A percentile compares a stretch with the other conserved stretches of the same genome.
phyloP scores from a whole-genome alignment of 2,113 vertebrate species.

The Siniperca chuatsi region DNA sequence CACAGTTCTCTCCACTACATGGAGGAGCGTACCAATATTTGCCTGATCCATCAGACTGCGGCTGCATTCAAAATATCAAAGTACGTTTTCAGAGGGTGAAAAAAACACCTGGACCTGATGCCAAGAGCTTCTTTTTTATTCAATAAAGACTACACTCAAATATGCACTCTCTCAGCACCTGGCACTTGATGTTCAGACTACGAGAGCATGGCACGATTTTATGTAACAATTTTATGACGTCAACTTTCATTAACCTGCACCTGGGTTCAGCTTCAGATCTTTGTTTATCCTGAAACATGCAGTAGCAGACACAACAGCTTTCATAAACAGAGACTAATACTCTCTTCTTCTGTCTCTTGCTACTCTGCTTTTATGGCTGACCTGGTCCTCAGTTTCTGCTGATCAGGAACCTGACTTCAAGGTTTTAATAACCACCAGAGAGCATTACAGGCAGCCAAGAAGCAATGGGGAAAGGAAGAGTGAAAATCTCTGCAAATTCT shows the following conservation, averaged over 20 bases:
- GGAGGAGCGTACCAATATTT: slow-evolving; percentile 84
- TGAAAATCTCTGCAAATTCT: slow-evolving; percentile 67
- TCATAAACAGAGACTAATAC: slow-evolving; percentile 28
- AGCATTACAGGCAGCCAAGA: slow-evolving; percentile 57
- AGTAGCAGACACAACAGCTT: slow-evolving; percentile 35
- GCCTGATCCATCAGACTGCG: slow-evolving; percentile 69
- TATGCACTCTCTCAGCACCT: slow-evolving; percentile 53
- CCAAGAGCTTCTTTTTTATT: slow-evolving; percentile 48
- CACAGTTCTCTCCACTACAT: slow-evolving; percentile 47
- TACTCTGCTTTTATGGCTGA: slow-evolving; percentile 51
- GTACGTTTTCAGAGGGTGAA: slow-evolving; percentile 59
- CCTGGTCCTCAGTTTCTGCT: slow-evolving; percentile 59
- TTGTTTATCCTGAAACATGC: slow-evolving; percentile 26
- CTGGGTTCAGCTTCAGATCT: slow-evolving; percentile 1
- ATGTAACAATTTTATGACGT: slow-evolving; percentile 11
- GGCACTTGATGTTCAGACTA: slow-evolving; percentile 29
- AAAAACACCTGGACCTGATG: slow-evolving; percentile 61
- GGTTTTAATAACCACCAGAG: slow-evolving; percentile 62
- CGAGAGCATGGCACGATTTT: not conserved
- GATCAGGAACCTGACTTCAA: slow-evolving; percentile 71
- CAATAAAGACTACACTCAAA: slow-evolving; percentile 46
- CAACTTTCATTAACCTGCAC: slow-evolving; percentile 20
- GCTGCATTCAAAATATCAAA: slow-evolving; percentile 67
- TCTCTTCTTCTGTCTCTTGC: slow-evolving; percentile 16
- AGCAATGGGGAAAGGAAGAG: slow-evolving; percentile 37